phyloP scores from a whole-genome alignment of 2,888 invertebrate genomes.

The Meloe dianella region DNA sequence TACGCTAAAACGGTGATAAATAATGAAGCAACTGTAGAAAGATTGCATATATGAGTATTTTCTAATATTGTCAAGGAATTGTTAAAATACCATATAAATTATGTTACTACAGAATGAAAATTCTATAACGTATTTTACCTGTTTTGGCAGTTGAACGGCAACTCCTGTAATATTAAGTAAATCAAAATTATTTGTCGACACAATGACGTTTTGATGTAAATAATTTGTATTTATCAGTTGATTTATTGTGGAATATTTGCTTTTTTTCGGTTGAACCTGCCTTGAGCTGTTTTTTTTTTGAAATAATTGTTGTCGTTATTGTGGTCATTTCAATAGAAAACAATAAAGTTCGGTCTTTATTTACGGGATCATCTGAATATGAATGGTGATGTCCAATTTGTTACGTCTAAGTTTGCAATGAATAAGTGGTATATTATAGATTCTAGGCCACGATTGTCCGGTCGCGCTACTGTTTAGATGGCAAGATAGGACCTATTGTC shows the following conservation, averaged over 20 bases:
- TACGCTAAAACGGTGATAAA: constrained; percentile 53
- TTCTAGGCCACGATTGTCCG: constrained; percentile 50
- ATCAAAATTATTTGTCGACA: constrained; percentile 23
- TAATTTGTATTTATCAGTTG: constrained; percentile 1
- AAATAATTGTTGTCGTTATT: neutral
- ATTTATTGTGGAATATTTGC: neutral
- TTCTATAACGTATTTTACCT: constrained; percentile 36
- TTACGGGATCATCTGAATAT: constrained; percentile 17
- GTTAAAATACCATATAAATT: constrained; percentile 32
- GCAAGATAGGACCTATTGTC: constrained; percentile 45
- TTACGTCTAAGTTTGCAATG: constrained; percentile 30
- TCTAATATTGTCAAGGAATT: constrained; percentile 20
- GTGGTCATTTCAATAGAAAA: constrained; percentile 13
- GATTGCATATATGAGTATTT: constrained; percentile 28
- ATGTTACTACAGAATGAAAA: constrained; percentile 9
- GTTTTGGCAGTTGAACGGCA: constrained; percentile 30
- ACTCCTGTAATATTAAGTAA: constrained; percentile 26
- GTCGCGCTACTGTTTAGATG: constrained; percentile 47
- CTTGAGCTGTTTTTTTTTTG: neutral
- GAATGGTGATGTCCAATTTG: constrained; percentile 18
- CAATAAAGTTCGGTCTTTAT: constrained; percentile 14
- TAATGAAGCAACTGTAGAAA: constrained; percentile 49
- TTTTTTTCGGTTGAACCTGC: neutral
- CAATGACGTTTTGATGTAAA: constrained; percentile 15
- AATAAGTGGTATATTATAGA: constrained; percentile 46